phyloP scores from a whole-genome alignment of 1,140 invertebrate genomes.

The Drosophila rhopaloa region DNA sequence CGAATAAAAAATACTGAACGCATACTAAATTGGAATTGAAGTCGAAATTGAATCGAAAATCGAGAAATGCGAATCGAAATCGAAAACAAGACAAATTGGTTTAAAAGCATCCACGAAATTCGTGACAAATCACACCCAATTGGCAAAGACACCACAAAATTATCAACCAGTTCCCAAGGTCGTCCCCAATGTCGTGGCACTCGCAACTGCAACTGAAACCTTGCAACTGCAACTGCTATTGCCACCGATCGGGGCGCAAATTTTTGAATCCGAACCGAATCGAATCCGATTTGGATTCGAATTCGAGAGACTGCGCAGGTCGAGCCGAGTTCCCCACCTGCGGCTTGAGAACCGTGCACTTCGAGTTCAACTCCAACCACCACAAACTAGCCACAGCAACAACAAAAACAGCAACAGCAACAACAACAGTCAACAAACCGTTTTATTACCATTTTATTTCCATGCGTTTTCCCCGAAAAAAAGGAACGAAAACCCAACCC shows the following conservation, averaged over 20 bases:
- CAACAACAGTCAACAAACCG: slow-evolving; percentile 50
- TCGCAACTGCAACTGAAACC: slow-evolving; percentile 9
- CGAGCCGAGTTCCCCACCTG: slow-evolving; percentile 15
- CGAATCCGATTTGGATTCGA: slow-evolving; percentile 3
- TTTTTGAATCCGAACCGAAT: slow-evolving; percentile 6
- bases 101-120: slow-evolving; percentile 54
- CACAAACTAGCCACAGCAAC: slow-evolving; percentile 30
- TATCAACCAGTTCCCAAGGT: slow-evolving; percentile 22
- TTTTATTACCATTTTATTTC: slow-evolving; percentile 61
- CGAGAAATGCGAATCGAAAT: slow-evolving; percentile 26
- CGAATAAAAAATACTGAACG: slow-evolving; percentile 30
- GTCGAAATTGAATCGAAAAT: slow-evolving; percentile 38
- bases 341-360: slow-evolving; percentile 35
- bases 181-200: slow-evolving; percentile 7
- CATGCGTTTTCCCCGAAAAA: slow-evolving; percentile 36
- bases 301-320: slow-evolving; percentile 3
- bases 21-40: slow-evolving; percentile 40
- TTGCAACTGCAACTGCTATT: slow-evolving; percentile 19
- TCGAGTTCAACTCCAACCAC: slow-evolving; percentile 44
- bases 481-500: slow-evolving; percentile 14
- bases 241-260: not conserved
- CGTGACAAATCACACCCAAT: slow-evolving; percentile 30
- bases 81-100: slow-evolving; percentile 54
- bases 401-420: slow-evolving; percentile 26
- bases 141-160: slow-evolving; percentile 35